Evolutionary conservation across 2,888 invertebrate species (phyloP).

Genomic region (Drosophila antonietae): DNA sequence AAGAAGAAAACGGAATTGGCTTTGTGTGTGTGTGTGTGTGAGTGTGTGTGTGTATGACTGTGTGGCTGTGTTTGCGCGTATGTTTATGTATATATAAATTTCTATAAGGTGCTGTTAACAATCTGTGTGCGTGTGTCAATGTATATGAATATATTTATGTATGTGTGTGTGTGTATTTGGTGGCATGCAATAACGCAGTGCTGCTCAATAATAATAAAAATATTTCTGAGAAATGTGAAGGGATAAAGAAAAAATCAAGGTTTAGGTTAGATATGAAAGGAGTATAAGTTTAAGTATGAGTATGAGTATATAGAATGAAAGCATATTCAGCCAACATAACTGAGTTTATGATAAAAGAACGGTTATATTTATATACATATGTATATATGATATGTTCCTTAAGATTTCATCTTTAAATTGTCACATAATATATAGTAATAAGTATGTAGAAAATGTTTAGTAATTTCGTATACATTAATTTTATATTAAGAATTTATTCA

Average conservation of each 20-base stretch:
- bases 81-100: neutral
- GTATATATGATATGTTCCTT: too few species aligned
- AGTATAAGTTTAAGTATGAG: neutral
- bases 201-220: slow-evolving; percentile 78
- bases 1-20: slow-evolving; percentile 12
- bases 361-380: too few species aligned
- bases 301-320: neutral
- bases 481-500: too few species aligned
- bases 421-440: too few species aligned
- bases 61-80: neutral
- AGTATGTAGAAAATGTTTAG: too few species aligned
- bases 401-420: too few species aligned
- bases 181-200: slow-evolving; percentile 49
- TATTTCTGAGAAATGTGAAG: slow-evolving; percentile 71
- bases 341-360: neutral
- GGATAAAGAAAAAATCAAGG: slow-evolving; percentile 2
- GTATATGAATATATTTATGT: slow-evolving; percentile 13
- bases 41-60: neutral
- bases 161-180: slow-evolving; percentile 10
- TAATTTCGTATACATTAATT: too few species aligned
- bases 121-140: neutral
- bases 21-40: slow-evolving; percentile 3
- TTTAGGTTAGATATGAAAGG: neutral
- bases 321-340: neutral
- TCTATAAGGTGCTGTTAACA: slow-evolving; percentile 6